Conservation (phyloP, 1,140 invertebrate species). For the Temnothorax curvispinosus region DNA sequence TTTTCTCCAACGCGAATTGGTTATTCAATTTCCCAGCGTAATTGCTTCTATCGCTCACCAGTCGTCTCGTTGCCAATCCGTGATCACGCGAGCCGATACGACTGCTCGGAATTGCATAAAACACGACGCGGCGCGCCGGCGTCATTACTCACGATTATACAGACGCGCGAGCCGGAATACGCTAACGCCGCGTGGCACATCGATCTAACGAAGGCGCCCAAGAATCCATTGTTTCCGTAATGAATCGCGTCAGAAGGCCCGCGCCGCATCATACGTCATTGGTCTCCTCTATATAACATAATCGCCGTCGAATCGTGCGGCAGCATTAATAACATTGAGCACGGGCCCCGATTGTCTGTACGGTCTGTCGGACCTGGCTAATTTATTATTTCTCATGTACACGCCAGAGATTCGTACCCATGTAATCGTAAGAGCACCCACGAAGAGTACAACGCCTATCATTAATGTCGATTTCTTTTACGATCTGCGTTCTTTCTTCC, state of each 20-base stretch:
- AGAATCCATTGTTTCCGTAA: slow-evolving; percentile 70
- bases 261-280: slow-evolving; percentile 62
- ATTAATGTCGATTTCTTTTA: slow-evolving; percentile 49
- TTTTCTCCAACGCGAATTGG: slow-evolving; percentile 10
- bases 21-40: slow-evolving; percentile 54
- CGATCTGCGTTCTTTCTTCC: slow-evolving; percentile 7
- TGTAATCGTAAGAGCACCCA: slow-evolving; percentile 35
- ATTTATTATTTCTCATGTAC: slow-evolving; percentile 68
- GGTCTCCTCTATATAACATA: slow-evolving; percentile 61
- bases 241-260: slow-evolving; percentile 64
- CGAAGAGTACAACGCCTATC: slow-evolving; percentile 34
- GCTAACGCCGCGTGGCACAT: slow-evolving; percentile 53
- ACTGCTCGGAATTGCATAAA: slow-evolving; percentile 59
- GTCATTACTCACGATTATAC: slow-evolving; percentile 65
- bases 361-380: slow-evolving; percentile 56
- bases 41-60: slow-evolving; percentile 53
- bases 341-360: slow-evolving; percentile 66
- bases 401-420: slow-evolving; percentile 22
- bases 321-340: slow-evolving; percentile 74
- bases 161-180: slow-evolving; percentile 75
- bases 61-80: slow-evolving; percentile 35
- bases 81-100: slow-evolving; percentile 57
- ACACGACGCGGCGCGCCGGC: slow-evolving; percentile 76
- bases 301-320: slow-evolving; percentile 63
- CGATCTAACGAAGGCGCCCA: slow-evolving; percentile 63